Conservation (phyloP, 2,113 vertebrate genomes). For the Cephalopholis sonnerati region DNA sequence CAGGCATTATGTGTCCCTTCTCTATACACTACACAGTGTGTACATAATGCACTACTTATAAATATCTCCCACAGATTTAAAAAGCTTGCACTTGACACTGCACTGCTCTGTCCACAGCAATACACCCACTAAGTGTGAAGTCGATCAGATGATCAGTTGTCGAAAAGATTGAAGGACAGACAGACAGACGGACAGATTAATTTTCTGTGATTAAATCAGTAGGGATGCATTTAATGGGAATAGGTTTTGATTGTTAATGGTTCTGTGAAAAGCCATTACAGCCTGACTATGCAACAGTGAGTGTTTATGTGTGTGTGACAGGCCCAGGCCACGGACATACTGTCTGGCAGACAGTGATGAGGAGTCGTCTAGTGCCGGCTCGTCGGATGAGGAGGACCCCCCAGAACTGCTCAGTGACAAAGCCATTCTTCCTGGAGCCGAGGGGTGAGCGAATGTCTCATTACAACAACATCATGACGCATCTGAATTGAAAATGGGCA, state of each 20-base stretch:
- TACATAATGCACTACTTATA: too few relatives aligned
- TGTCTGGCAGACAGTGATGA: conserved; percentile 98
- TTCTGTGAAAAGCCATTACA: conserved; percentile 19
- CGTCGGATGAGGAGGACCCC: conserved; percentile 96
- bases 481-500: conserved; percentile 27
- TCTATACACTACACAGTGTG: too few relatives aligned
- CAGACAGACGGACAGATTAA: neutral
- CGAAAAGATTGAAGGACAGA: too few relatives aligned
- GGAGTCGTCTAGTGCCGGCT: conserved; percentile 98
- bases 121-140: too few relatives aligned
- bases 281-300: conserved; percentile 7
- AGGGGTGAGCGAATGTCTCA: conserved; percentile 88
- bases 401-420: conserved; percentile 90
- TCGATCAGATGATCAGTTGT: too few relatives aligned
- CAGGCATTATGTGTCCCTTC: too few relatives aligned
- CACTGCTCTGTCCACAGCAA: too few relatives aligned
- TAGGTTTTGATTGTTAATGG: conserved; percentile 12
- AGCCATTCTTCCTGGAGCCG: conserved; percentile 85
- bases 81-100: too few relatives aligned
- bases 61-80: too few relatives aligned
- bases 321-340: conserved; percentile 91
- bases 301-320: conserved; percentile 62
- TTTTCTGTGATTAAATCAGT: conserved; percentile 18
- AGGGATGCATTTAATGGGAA: conserved; percentile 15
- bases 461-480: neutral